phyloP scores from a whole-genome alignment of 2,797 vertebrate genomes.

The Melopsittacus undulatus region DNA sequence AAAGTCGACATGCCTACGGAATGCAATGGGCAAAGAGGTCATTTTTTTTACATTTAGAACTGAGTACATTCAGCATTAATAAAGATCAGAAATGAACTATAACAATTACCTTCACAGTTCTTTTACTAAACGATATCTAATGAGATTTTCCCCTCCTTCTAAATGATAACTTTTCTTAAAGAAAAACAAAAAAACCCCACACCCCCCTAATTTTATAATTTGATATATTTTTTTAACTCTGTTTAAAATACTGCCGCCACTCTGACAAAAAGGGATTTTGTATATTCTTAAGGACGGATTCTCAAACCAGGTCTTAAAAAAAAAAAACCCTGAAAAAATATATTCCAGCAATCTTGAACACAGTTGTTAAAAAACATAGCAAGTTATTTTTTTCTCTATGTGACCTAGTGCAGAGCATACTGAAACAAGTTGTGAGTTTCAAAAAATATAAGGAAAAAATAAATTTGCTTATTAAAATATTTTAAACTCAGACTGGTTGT shows the following conservation, averaged over 20 bases:
- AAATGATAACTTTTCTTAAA: neutral
- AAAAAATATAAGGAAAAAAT: neutral
- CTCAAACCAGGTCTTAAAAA: neutral
- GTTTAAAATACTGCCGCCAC: neutral
- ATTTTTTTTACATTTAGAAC: neutral
- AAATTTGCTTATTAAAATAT: neutral
- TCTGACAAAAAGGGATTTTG: neutral
- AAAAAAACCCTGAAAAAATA: neutral
- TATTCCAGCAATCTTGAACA: neutral
- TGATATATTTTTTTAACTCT: neutral
- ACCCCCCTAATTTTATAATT: neutral
- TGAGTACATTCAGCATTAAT: neutral
- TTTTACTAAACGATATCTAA: neutral
- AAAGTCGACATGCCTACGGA: neutral
- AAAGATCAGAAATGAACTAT: neutral
- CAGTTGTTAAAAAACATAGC: neutral
- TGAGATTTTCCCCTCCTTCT: neutral
- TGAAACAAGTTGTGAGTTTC: neutral
- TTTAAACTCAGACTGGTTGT: neutral
- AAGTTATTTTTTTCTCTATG: accelerated
- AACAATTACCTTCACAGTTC: neutral
- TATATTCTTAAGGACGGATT: neutral
- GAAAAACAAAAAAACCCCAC: neutral
- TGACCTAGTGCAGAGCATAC: neutral
- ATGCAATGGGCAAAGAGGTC: neutral